These are phyloP conservation scores for Hyles euphorbiae DNA, from an alignment of 1,140 invertebrate genomes.

Conservation along the genomic window DNA sequence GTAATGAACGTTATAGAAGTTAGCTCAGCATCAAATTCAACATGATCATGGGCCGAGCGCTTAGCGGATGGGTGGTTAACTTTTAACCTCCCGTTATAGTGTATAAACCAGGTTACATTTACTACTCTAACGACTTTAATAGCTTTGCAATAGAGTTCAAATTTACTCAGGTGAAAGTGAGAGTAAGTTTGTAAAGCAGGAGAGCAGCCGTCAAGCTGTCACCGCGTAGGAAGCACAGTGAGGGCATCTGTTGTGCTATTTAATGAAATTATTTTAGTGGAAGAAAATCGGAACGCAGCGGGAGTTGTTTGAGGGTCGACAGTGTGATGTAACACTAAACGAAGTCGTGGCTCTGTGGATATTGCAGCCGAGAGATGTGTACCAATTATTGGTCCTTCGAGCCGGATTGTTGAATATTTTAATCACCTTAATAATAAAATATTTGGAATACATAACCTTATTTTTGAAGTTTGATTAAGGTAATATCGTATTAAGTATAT, in stretches of 20 bases:
- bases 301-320: no score
- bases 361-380: no score
- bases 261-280: conserved; percentile 47
- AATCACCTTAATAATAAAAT: no score
- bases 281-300: conserved; percentile 18
- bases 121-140: conserved; percentile 5
- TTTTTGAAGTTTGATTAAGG: no score
- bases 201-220: conserved; percentile 40
- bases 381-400: no score
- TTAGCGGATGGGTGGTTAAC: conserved; percentile 36
- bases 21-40: conserved; percentile 7
- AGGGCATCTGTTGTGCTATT: conserved; percentile 32
- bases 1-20: no score
- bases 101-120: conserved; percentile 7
- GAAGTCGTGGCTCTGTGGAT: no score
- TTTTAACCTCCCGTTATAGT: conserved; percentile 34
- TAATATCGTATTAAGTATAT: no score
- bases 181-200: conserved; percentile 4
- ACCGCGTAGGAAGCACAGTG: conserved; percentile 34
- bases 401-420: no score
- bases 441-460: no score
- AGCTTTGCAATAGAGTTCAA: not conserved
- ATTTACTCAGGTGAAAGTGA: not conserved
- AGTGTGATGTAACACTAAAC: no score
- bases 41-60: conserved; percentile 27